These are phyloP conservation scores for Falco biarmicus DNA, from an alignment of 2,797 vertebrate species.

Conservation along the genomic window DNA sequence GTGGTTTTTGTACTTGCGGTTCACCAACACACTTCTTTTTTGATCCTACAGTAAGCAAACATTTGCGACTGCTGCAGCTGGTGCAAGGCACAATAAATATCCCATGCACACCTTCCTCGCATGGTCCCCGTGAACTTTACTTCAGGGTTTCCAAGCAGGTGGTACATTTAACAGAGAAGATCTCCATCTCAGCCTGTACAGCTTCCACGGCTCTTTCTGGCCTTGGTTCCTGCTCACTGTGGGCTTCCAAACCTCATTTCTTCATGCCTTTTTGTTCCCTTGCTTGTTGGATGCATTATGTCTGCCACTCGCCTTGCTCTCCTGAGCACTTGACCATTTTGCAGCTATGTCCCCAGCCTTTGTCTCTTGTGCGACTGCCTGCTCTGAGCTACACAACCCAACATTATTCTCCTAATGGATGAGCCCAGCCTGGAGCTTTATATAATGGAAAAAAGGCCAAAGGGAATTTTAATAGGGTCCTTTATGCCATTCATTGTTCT, in stretches of 20 bases:
- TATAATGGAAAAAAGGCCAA: neutral
- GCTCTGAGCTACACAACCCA: fast-evolving
- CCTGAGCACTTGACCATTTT: fast-evolving
- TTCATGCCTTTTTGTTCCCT: neutral
- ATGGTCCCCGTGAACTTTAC: fast-evolving
- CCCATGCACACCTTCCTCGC: fast-evolving
- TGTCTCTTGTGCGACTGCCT: neutral
- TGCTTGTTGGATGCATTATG: fast-evolving
- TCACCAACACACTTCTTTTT: neutral
- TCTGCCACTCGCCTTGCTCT: fast-evolving
- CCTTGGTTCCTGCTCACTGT: neutral
- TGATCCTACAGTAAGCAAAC: neutral
- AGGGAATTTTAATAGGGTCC: neutral
- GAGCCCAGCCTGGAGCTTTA: neutral
- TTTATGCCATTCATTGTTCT: neutral
- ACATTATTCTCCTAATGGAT: neutral
- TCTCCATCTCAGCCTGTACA: neutral
- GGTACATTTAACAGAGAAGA: too few relatives aligned
- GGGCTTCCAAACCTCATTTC: neutral
- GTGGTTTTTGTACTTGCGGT: fast-evolving
- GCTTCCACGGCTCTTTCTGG: neutral
- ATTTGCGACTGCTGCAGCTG: neutral
- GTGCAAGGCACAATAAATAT: fast-evolving
- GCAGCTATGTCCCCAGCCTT: neutral
- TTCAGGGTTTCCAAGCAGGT: neutral